Conservation (phyloP, 2,888 invertebrate genomes). For the Auanema freiburgensis region DNA sequence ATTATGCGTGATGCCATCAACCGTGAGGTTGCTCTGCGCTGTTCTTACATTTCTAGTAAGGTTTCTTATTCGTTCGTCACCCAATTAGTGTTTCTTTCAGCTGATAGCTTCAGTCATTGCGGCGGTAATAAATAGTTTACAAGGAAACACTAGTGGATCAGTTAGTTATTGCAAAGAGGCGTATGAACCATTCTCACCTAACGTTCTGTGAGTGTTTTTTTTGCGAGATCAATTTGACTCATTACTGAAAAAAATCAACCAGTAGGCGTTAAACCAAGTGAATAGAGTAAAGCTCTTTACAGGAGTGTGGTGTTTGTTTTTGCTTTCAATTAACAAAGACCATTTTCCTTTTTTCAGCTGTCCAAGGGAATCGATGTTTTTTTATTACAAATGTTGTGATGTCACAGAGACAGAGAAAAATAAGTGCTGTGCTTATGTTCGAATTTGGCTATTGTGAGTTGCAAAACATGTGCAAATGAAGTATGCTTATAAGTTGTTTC, state of each 20-base stretch:
- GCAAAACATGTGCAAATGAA: background rate
- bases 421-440: slow-evolving; percentile 40
- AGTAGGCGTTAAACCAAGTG: background rate
- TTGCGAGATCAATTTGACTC: no score
- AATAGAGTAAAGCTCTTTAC: background rate
- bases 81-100: no score
- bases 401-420: slow-evolving; percentile 17
- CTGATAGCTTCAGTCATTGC: slow-evolving; percentile 37
- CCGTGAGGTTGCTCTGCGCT: slow-evolving; percentile 45
- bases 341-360: slow-evolving; percentile 32
- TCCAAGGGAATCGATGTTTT: slow-evolving; percentile 49
- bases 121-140: slow-evolving; percentile 41
- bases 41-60: slow-evolving; percentile 39
- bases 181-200: slow-evolving; percentile 26
- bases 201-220: slow-evolving; percentile 28
- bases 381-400: slow-evolving; percentile 49
- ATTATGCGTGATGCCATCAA: slow-evolving; percentile 45
- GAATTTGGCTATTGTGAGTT: slow-evolving; percentile 49
- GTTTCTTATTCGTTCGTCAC: slow-evolving; percentile 1
- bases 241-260: no score
- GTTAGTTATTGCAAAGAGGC: slow-evolving; percentile 41
- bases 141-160: slow-evolving; percentile 36
- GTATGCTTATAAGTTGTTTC: background rate
- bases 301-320: background rate
- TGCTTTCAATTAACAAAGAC: background rate